These are phyloP conservation scores for Ormyrus rosae DNA, from an alignment of 2,888 invertebrate genomes.

Conservation along the genomic window DNA sequence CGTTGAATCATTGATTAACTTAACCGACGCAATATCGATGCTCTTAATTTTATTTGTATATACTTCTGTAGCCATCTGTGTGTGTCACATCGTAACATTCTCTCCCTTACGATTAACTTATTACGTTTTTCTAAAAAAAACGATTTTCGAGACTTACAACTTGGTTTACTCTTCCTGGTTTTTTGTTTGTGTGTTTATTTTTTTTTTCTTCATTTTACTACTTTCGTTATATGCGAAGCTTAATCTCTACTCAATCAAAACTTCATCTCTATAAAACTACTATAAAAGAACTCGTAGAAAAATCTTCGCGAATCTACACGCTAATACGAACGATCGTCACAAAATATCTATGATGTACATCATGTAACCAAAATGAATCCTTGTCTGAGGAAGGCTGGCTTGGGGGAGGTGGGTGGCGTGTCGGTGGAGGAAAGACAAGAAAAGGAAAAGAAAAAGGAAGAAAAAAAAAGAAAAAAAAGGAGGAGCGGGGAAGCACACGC, in stretches of 20 bases:
- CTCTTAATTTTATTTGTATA: conserved; percentile 54
- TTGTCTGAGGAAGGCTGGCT: no score
- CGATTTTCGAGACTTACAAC: conserved; percentile 32
- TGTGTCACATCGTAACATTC: conserved; percentile 26
- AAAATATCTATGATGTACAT: conserved; percentile 45
- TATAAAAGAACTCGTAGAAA: conserved; percentile 41
- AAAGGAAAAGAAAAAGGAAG: no score
- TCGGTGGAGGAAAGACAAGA: no score
- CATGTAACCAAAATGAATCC: background rate
- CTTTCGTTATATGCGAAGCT: conserved; percentile 38
- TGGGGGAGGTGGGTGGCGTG: no score
- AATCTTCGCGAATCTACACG: conserved; percentile 48
- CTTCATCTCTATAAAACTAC: conserved; percentile 27
- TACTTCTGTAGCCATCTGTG: conserved; percentile 35
- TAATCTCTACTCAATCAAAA: conserved; percentile 38
- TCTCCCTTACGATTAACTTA: conserved; percentile 17
- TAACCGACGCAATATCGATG: conserved; percentile 47
- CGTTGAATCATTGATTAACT: conserved; percentile 44
- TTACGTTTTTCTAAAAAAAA: conserved; percentile 44
- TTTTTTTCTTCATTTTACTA: conserved; percentile 34
- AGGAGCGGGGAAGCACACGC: background rate
- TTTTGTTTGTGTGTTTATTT: conserved; percentile 28
- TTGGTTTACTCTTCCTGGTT: background rate
- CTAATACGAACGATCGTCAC: conserved; percentile 33
- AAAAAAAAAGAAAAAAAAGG: background rate